Evolutionary conservation across 2,888 invertebrate species (phyloP).

Genomic region (Timandra comae): DNA sequence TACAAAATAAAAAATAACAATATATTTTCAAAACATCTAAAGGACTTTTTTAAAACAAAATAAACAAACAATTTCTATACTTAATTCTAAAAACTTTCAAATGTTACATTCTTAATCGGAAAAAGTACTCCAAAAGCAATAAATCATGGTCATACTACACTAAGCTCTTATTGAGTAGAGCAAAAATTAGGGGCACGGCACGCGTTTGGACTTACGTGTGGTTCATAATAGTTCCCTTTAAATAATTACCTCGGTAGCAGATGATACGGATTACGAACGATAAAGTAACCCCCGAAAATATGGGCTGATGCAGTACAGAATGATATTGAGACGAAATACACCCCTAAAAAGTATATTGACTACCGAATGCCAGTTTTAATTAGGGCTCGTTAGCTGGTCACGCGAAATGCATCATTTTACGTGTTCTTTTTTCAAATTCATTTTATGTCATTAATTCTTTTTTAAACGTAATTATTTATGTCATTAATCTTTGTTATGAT

Average conservation of each 20-base stretch:
- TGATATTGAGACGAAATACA: slow-evolving; percentile 7
- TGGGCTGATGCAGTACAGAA: slow-evolving; percentile 34
- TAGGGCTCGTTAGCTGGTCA: slow-evolving; percentile 12
- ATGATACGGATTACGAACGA: slow-evolving; percentile 69
- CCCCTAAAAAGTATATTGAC: slow-evolving; percentile 16
- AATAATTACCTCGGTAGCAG: slow-evolving; percentile 73
- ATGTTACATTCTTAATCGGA: too few species aligned
- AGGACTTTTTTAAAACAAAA: too few species aligned
- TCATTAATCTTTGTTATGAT: too few species aligned
- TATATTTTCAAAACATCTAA: too few species aligned
- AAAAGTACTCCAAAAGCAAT: slow-evolving; percentile 1
- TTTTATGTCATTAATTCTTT: too few species aligned
- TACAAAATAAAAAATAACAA: too few species aligned
- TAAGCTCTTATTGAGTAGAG: slow-evolving; percentile 60
- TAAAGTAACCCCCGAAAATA: slow-evolving; percentile 40
- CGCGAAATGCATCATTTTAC: too few species aligned
- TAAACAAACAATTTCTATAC: too few species aligned
- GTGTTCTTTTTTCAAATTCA: not conserved
- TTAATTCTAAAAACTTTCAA: too few species aligned
- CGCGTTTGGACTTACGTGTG: slow-evolving; percentile 59
- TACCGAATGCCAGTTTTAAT: slow-evolving; percentile 23
- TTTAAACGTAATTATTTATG: too few species aligned
- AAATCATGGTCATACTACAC: slow-evolving; percentile 38
- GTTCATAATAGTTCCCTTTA: slow-evolving; percentile 58
- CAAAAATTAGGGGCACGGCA: slow-evolving; percentile 68